These are phyloP conservation scores for Limanda limanda DNA, from an alignment of 2,113 vertebrate genomes.

Conservation along the genomic window DNA sequence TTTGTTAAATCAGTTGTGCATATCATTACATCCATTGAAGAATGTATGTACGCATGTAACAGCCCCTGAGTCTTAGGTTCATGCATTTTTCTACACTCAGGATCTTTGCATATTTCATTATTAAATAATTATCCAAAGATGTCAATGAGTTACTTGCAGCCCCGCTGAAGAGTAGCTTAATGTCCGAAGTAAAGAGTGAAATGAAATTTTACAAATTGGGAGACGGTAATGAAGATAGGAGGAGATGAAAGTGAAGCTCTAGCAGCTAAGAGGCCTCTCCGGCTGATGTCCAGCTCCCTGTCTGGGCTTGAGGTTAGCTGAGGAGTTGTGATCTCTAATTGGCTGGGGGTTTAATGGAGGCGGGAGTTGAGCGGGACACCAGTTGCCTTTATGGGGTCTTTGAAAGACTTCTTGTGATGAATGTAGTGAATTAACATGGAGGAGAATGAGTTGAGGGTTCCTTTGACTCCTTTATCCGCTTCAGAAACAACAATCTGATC, in stretches of 20 bases:
- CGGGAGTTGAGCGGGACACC: constrained; percentile 9
- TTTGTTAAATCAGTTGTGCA: background rate
- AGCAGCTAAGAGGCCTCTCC: constrained; percentile 10
- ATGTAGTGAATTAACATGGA: constrained; percentile 1
- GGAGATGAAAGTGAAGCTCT: constrained; percentile 1
- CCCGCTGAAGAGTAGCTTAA: constrained; percentile 41
- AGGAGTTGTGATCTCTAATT: constrained; percentile 18
- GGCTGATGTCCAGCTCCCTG: constrained; percentile 21
- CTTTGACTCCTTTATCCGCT: constrained; percentile 7
- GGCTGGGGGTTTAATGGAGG: constrained; percentile 8
- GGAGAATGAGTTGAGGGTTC: constrained; percentile 24
- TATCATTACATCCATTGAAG: background rate
- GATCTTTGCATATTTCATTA: background rate
- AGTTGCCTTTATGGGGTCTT: background rate
- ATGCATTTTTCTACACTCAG: background rate
- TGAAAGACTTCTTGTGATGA: constrained; percentile 7
- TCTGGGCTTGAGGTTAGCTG: constrained; percentile 8
- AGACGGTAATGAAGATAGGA: constrained; percentile 16
- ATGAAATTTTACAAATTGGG: constrained; percentile 22
- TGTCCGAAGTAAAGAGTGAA: constrained; percentile 9
- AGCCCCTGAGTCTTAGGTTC: background rate
- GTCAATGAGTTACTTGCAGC: constrained; percentile 29
- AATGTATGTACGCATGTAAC: background rate
- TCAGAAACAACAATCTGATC: constrained; percentile 30
- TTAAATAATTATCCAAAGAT: background rate